A percentile compares a stretch with the other conserved stretches of the same genome.
Conservation (phyloP, 2,888 invertebrate genomes). For the Nezara viridula region DNA sequence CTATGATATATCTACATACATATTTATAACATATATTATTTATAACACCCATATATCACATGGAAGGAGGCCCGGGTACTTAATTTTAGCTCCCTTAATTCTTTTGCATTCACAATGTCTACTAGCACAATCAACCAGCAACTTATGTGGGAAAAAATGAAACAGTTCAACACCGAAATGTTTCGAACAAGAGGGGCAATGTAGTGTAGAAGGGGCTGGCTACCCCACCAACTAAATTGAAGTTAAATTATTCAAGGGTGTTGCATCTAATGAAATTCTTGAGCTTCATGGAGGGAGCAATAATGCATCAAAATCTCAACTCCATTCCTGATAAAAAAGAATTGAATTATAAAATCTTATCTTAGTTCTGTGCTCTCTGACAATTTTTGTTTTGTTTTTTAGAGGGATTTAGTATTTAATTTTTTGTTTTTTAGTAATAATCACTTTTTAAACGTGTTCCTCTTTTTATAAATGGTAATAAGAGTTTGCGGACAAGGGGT, state of each 20-base stretch:
- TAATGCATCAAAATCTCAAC: conserved; percentile 7
- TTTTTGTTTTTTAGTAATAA: neutral
- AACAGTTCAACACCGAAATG: neutral
- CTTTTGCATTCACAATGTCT: no score
- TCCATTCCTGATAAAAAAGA: conserved; percentile 12
- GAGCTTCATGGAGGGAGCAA: neutral
- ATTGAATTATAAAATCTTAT: neutral
- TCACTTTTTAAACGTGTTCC: no score
- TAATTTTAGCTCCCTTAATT: no score
- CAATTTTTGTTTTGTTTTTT: neutral
- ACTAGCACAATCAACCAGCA: no score
- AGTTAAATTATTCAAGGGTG: conserved; percentile 21
- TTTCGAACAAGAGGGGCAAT: neutral
- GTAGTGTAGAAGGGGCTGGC: neutral
- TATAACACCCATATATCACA: no score
- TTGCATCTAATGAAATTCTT: conserved; percentile 36
- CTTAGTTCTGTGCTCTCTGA: neutral
- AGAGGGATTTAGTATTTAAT: neutral
- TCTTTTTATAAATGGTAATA: no score
- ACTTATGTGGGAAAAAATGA: no score
- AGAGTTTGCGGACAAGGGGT: no score
- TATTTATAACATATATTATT: no score
- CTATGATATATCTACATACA: no score
- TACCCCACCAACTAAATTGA: neutral
- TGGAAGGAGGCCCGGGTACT: no score